Base-by-base conservation (phyloP, 2,113 vertebrate genomes). In the Rhinichthys klamathensis region DNA sequence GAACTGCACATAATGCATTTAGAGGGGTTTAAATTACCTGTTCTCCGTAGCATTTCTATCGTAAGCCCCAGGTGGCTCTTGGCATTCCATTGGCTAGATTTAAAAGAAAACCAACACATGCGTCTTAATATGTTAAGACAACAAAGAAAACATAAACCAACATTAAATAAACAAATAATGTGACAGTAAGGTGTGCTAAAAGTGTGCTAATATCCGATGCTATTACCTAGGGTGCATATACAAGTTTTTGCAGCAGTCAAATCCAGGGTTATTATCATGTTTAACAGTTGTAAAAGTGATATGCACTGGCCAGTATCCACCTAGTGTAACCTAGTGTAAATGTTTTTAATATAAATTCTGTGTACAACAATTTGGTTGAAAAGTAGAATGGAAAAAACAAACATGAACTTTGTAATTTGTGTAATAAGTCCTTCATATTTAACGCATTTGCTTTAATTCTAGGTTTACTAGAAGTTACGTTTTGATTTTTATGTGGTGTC, bases 71-170 rank as follows among this genome's bases (percentile, higher is more conserved):
- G 91, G 81, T 38, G 92, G 90, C 87, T n/a, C 88, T 89, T 94
- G 92, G 82, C 73, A 92, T 90, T 96, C 96, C 91, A 93, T 92
- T 51, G 58, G 90, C 96, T 96, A 90, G 58, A 95, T 56, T 89
- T 90, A 61, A 35, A 94, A 11, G 89, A 72, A 72, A 72, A 41
- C 21, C 67, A 41, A 12, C 9, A n/a, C 10, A 23, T 38, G 32
- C n/a, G 41, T 12, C 2, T 41, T 41, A 72, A 41, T n/a, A 72
- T 41, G 18, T 70, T 12, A 41, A 10, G 18, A 41, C 38, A 23
- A 56, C 16, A 54, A 54, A 54, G 51, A 54, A 54, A 6, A 56
- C 18, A 21, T 7, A 56, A 56, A 56, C 18, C 54, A 21, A 8
- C 18, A 54, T 54, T 56, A 8, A 74, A 94, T 87, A 0, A 85